Evolutionary conservation across 2,888 invertebrate genomes (phyloP), one percentile per base, ranked within the genome.

Genomic region (Griposia aprilina): DNA sequence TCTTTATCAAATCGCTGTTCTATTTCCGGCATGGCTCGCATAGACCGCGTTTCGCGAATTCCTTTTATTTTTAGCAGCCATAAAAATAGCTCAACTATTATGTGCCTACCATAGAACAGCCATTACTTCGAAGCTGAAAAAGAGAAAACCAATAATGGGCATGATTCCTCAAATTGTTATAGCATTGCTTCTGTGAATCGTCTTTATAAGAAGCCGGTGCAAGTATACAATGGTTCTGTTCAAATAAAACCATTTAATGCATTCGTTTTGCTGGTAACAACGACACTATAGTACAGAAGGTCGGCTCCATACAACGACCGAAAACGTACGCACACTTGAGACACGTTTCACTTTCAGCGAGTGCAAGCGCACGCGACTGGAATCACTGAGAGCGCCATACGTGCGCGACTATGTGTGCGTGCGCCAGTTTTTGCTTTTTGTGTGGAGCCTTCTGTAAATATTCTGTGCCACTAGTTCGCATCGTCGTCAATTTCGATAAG

Each of bases 401-500:
- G 17, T 48, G 30, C 13, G 17, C 17, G 6, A 59, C 8, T 23
- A 55, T 45, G 41, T n/a, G 48, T 57, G 45, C 23, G 1, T 13
- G 30, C 23, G 30, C 45, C 30, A 15, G 30, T 50, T 50, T 62
- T 45, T 6, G 23, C 1, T 36, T 5, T 0, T 41, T n/a, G 10
- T 17, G 3, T 68, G 15, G 5, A 60, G 30, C 15, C 0, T 78
- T 79, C 36, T 69, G 80, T 48, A 36, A 30, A 30, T 17, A 23
- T 20, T 60, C 26, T 70, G 13, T 63, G 57, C 13, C 13, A 80
- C 57, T 69, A 17, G 60, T 48, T 66, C 26, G n/a, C 23, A 70
- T 45, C 26, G 60, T 78, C 69, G 76, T 71, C 71, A 76, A 80
- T 57, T 57, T 75, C 80, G 86, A 85, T 85, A 86, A 81, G 72